These are phyloP conservation scores for Cryptocephalus moraei DNA, from an alignment of 2,888 invertebrate species.

Conservation along the genomic window DNA sequence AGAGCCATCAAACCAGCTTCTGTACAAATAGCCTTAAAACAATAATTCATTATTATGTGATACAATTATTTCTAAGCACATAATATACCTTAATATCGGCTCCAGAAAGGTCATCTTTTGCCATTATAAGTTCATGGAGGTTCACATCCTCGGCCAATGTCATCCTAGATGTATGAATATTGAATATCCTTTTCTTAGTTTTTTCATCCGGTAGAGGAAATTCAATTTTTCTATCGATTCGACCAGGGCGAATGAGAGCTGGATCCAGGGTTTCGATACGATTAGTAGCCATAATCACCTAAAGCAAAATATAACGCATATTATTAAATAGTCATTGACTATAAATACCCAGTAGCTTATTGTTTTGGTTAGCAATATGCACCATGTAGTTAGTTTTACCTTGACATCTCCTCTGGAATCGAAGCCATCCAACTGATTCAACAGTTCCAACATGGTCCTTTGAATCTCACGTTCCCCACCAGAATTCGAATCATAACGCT, in stretches of 20 bases:
- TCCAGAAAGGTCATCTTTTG: slow-evolving; percentile 98
- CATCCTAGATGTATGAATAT: slow-evolving; percentile 98
- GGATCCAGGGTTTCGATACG: slow-evolving; percentile 98
- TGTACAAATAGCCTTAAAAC: slow-evolving; percentile 89
- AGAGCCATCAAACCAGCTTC: slow-evolving; percentile 98
- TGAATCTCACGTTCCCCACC: slow-evolving; percentile 99
- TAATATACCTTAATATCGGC: slow-evolving; percentile 76
- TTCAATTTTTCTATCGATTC: slow-evolving; percentile 98
- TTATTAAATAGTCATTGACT: no score
- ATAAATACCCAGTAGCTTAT: neutral
- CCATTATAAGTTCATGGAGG: slow-evolving; percentile 92
- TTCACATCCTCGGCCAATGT: slow-evolving; percentile 95
- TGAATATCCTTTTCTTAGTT: slow-evolving; percentile 92
- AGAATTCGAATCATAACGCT: slow-evolving; percentile 97
- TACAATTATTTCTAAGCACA: neutral
- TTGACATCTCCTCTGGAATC: slow-evolving; percentile 95
- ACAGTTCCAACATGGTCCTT: slow-evolving; percentile 96
- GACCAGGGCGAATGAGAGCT: slow-evolving; percentile 94
- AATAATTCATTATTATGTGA: slow-evolving; percentile 3
- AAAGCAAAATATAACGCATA: slow-evolving; percentile 11
- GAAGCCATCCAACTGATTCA: slow-evolving; percentile 98
- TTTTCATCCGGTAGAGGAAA: slow-evolving; percentile 99
- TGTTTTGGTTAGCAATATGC: neutral
- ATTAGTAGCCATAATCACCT: slow-evolving; percentile 96
- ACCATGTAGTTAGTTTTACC: slow-evolving; percentile 40